phyloP scores from a whole-genome alignment of 2,888 invertebrate genomes.

The Himalopsyche japonica region DNA sequence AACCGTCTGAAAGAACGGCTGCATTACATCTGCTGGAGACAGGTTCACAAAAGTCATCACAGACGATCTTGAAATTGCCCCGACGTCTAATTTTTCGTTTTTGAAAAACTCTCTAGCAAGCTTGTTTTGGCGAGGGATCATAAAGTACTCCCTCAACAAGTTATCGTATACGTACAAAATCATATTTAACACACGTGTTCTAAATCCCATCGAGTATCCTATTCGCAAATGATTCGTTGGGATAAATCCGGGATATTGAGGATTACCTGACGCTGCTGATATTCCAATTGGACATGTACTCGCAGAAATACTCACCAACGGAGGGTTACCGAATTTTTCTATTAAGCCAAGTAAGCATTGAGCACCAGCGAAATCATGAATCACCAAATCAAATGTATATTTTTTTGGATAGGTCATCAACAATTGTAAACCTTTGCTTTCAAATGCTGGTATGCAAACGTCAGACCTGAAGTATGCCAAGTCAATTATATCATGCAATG shows the following conservation, averaged over 20 bases:
- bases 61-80: constrained; percentile 28
- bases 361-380: constrained; percentile 46
- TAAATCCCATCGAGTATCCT: constrained; percentile 27
- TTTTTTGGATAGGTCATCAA: constrained; percentile 44
- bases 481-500: constrained; percentile 23
- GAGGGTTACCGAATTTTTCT: constrained; percentile 46
- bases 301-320: constrained; percentile 44
- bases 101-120: constrained; percentile 27
- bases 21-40: constrained; percentile 33
- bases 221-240: constrained; percentile 31
- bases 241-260: constrained; percentile 31
- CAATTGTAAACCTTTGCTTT: constrained; percentile 20
- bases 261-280: constrained; percentile 34
- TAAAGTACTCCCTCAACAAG: constrained; percentile 17
- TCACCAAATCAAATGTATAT: constrained; percentile 46
- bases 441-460: constrained; percentile 28
- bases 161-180: constrained; percentile 33
- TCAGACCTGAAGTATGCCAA: constrained; percentile 34
- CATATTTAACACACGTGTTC: constrained; percentile 18
- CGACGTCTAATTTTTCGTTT: constrained; percentile 23
- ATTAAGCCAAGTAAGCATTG: constrained; percentile 45
- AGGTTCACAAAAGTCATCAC: constrained; percentile 33
- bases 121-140: constrained; percentile 29
- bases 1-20: constrained; percentile 36
- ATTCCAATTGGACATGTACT: constrained; percentile 35